Conservation (phyloP, 1,140 invertebrate genomes). For the Hormaphis cornu region DNA sequence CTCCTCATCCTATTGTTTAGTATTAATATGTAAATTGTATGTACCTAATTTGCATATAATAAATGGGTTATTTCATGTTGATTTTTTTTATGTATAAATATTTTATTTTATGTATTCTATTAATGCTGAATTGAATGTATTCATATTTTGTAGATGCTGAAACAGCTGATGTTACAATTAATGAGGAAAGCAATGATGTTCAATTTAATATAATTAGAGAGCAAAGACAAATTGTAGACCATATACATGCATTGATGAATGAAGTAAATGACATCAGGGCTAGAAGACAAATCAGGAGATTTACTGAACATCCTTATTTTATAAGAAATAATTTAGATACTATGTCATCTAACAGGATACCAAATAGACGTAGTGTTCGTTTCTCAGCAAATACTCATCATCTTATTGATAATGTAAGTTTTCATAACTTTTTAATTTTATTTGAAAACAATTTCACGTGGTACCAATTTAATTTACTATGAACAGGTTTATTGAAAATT, state of each 20-base stretch:
- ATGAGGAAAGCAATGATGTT: not conserved
- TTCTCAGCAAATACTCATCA: not conserved
- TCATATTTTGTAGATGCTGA: not conserved
- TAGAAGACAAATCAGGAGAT: not conserved
- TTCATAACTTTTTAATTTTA: not conserved
- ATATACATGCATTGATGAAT: not conserved
- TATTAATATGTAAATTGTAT: too few relatives aligned
- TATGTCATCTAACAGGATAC: not conserved
- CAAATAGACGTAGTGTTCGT: not conserved
- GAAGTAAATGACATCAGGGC: not conserved
- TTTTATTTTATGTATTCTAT: not conserved
- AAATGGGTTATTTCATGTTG: too few relatives aligned
- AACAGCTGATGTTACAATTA: not conserved
- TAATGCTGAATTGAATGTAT: not conserved
- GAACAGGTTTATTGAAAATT: too few relatives aligned
- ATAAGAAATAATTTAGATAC: not conserved
- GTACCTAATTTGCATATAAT: too few relatives aligned
- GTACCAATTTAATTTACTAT: too few relatives aligned
- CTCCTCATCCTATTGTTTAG: too few relatives aligned
- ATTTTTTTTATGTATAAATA: too few relatives aligned
- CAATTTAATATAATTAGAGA: too few relatives aligned
- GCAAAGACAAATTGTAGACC: not conserved
- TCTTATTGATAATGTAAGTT: not conserved
- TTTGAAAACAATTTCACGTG: too few relatives aligned
- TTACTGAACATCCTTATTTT: not conserved